A percentile compares a stretch with the other conserved stretches of the same genome.
phyloP scores from a whole-genome alignment of 2,888 invertebrate species.

The Agelastica alni region DNA sequence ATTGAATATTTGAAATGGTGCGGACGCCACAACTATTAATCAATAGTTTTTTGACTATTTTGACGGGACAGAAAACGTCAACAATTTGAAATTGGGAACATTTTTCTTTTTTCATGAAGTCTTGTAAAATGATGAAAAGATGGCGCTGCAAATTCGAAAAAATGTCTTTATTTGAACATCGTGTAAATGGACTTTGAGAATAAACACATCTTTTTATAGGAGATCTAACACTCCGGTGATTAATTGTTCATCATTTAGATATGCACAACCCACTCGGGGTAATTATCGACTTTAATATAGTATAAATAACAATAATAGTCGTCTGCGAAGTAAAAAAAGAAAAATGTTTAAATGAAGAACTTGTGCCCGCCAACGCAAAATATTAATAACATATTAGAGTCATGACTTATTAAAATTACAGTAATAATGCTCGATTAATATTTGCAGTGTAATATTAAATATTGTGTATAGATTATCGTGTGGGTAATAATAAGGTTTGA shows the following conservation, averaged over 20 bases:
- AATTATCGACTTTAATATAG: conserved; percentile 35
- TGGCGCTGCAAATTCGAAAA: too few relatives aligned
- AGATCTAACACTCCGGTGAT: too few relatives aligned
- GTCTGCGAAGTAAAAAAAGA: conserved; percentile 25
- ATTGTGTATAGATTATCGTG: conserved; percentile 50
- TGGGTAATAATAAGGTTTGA: conserved; percentile 53
- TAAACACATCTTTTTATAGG: too few relatives aligned
- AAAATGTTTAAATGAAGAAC: conserved; percentile 32
- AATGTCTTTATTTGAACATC: too few relatives aligned
- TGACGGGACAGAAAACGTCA: too few relatives aligned
- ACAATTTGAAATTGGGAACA: too few relatives aligned
- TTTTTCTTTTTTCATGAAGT: too few relatives aligned
- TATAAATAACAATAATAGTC: conserved; percentile 37
- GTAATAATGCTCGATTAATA: conserved; percentile 48
- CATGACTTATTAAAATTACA: conserved; percentile 51
- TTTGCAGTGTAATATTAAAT: conserved; percentile 50
- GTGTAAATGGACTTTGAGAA: too few relatives aligned
- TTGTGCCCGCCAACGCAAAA: conserved; percentile 39
- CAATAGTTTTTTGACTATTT: too few relatives aligned
- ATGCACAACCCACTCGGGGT: conserved; percentile 28
- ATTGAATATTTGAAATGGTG: too few relatives aligned
- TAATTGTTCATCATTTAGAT: conserved; percentile 26
- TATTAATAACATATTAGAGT: conserved; percentile 39
- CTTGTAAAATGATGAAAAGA: too few relatives aligned
- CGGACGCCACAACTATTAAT: too few relatives aligned